Conservation (phyloP, 2,113 vertebrate species). For the Alexandromys fortis region DNA sequence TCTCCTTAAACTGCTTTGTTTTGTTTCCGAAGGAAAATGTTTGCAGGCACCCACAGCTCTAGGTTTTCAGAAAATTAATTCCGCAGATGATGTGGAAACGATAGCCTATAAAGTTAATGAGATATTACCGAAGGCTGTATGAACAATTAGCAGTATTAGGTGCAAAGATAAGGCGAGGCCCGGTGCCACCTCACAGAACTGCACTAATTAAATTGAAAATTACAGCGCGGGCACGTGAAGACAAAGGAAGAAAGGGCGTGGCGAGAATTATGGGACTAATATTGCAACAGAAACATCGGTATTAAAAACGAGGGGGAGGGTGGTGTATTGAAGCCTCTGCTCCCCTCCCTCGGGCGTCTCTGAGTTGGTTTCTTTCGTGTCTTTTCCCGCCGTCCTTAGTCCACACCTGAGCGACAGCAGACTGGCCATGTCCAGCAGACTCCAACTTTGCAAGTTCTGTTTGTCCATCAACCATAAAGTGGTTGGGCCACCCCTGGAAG, state of each 20-base stretch:
- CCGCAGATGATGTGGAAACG: slow-evolving; percentile 76
- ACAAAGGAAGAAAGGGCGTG: slow-evolving; percentile 77
- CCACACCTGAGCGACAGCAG: background rate
- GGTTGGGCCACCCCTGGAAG: background rate
- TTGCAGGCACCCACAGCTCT: slow-evolving; percentile 37
- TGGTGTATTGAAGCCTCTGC: slow-evolving; percentile 74
- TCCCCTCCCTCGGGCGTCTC: background rate
- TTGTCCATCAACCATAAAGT: rapidly evolving
- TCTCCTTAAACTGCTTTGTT: background rate
- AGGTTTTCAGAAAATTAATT: slow-evolving; percentile 80
- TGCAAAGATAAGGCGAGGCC: slow-evolving; percentile 83
- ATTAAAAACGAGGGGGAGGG: slow-evolving; percentile 76
- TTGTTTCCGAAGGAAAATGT: slow-evolving; percentile 48
- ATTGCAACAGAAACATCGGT: slow-evolving; percentile 78
- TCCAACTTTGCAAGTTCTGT: background rate
- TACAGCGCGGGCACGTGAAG: slow-evolving; percentile 79
- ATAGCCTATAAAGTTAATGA: slow-evolving; percentile 88
- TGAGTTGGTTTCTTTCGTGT: too few relatives aligned
- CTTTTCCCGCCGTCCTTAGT: background rate
- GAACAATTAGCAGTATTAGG: slow-evolving; percentile 88
- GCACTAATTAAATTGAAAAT: slow-evolving; percentile 88
- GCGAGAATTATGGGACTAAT: slow-evolving; percentile 83
- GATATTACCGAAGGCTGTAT: slow-evolving; percentile 84
- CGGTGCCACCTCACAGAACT: slow-evolving; percentile 81
- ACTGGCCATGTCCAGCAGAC: background rate